These are phyloP conservation scores for Tyto alba DNA, from an alignment of 2,113 vertebrate species.

Conservation along the genomic window DNA sequence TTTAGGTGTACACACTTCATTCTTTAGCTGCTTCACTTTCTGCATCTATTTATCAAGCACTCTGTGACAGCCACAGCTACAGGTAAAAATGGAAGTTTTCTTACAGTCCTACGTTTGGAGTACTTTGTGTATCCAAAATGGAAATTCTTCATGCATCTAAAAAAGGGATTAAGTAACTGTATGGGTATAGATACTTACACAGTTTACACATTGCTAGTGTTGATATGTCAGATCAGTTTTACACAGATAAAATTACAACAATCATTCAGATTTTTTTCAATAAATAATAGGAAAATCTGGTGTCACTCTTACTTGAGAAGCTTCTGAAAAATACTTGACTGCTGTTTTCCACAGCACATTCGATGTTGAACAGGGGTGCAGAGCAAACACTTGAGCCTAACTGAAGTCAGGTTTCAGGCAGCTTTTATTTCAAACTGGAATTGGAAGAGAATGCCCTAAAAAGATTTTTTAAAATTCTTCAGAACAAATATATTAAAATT, in stretches of 20 bases:
- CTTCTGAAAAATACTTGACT: not conserved
- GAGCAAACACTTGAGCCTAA: not conserved
- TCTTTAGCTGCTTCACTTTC: slow-evolving; percentile 95
- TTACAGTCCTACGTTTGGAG: not conserved
- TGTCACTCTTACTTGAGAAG: not conserved
- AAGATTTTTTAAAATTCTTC: not conserved
- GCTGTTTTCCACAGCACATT: not conserved
- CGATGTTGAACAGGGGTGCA: not conserved
- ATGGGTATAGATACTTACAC: not conserved
- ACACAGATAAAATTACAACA: not conserved
- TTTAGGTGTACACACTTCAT: slow-evolving; percentile 89
- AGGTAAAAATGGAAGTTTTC: slow-evolving; percentile 75
- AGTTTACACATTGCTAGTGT: not conserved
- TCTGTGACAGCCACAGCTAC: slow-evolving; percentile 99
- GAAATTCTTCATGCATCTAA: not conserved
- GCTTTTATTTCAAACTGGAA: not conserved
- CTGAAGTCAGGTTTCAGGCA: not conserved
- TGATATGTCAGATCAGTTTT: not conserved
- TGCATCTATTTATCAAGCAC: slow-evolving; percentile 95
- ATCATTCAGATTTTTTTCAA: not conserved
- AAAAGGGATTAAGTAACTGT: not conserved
- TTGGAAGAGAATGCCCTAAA: not conserved
- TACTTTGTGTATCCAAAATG: not conserved
- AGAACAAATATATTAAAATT: not conserved
- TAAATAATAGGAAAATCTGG: not conserved